Evolutionary conservation across 2,888 invertebrate genomes (phyloP), one percentile per base, ranked within the genome.

Genomic region (Platynereis dumerilii): DNA sequence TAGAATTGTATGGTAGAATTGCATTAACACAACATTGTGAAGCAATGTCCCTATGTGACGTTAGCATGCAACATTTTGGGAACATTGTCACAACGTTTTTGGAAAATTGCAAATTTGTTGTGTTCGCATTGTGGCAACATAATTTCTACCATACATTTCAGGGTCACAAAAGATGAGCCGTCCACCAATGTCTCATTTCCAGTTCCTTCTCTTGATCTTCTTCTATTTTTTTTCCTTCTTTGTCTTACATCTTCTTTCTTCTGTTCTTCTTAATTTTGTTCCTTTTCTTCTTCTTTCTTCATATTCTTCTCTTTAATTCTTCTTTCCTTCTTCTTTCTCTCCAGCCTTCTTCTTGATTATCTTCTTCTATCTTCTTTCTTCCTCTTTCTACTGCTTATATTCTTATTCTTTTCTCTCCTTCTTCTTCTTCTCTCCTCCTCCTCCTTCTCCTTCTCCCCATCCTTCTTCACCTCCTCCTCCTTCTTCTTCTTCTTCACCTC

Each of bases 381-480:
- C 20, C 60, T 60, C 55, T 54, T 48, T 24, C 28, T 60, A 12
- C 55, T 55, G 5, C 53, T 53, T 60, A 12, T 27, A 7, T 54
- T 55, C 22, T 1, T 58, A 22, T 54, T n/a, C 45, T 22, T 45
- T 20, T 29, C 34, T 45, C 2, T 24, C 24, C 24, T 5, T 39
- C 44, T 34, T 56, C 17, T 24, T 24, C 34, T n/a, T 58, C 44
- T 54, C 29, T 63, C 34, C 28, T 0, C 39, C 58, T 48, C 60
- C 45, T 34, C 54, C 48, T 65, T 34, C 34, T 48, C 15, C 56
- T 53, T 52, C 29, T 27, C 24, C 34, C 22, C 1, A 53, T 55
- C 24, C n/a, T 24, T 15, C 22, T 55, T 55, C 27, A 55, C 26
- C 58, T 22, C 45, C 29, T 48, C 34, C 34, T 26, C 42, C 22